A percentile compares a stretch with the other conserved stretches of the same genome.
phyloP scores from a whole-genome alignment of 2,113 vertebrate genomes.

The Brachyistius frenatus region DNA sequence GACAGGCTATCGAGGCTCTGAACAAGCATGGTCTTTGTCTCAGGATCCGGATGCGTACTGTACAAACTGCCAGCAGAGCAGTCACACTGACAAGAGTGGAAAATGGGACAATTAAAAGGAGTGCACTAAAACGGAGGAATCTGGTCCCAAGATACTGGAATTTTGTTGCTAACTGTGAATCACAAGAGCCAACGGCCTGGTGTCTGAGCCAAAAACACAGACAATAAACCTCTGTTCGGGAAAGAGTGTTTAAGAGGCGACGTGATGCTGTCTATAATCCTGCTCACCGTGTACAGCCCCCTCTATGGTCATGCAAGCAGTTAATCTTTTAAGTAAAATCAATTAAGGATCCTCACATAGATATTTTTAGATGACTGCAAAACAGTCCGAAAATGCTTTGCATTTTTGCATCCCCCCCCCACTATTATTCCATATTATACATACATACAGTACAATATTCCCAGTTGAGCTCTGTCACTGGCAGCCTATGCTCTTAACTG shows the following conservation, averaged over 20 bases:
- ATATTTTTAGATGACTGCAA: slow-evolving; percentile 6
- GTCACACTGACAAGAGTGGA: slow-evolving; percentile 8
- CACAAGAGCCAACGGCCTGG: slow-evolving; percentile 6
- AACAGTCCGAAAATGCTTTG: neutral
- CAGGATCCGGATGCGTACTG: neutral
- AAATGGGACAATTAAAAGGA: slow-evolving; percentile 21
- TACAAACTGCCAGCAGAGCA: slow-evolving; percentile 9
- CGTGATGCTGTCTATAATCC: slow-evolving; percentile 14
- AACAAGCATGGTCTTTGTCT: slow-evolving; percentile 66
- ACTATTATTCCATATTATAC: neutral
- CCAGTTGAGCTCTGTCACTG: neutral
- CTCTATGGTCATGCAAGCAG: neutral
- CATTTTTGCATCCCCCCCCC: too few species aligned
- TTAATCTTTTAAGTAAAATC: slow-evolving; percentile 2
- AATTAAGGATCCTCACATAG: neutral
- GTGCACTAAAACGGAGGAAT: slow-evolving; percentile 10
- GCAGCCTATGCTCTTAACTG: neutral
- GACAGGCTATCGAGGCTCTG: slow-evolving; percentile 24
- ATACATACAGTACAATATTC: neutral
- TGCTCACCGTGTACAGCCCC: neutral
- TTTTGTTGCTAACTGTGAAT: slow-evolving; percentile 33
- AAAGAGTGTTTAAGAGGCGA: slow-evolving; percentile 5
- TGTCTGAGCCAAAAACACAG: slow-evolving; percentile 25
- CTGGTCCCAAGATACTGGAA: neutral
- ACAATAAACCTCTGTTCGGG: slow-evolving; percentile 53